Base-by-base conservation (phyloP, 2,113 vertebrate species). In the Pseudorasbora parva region DNA sequence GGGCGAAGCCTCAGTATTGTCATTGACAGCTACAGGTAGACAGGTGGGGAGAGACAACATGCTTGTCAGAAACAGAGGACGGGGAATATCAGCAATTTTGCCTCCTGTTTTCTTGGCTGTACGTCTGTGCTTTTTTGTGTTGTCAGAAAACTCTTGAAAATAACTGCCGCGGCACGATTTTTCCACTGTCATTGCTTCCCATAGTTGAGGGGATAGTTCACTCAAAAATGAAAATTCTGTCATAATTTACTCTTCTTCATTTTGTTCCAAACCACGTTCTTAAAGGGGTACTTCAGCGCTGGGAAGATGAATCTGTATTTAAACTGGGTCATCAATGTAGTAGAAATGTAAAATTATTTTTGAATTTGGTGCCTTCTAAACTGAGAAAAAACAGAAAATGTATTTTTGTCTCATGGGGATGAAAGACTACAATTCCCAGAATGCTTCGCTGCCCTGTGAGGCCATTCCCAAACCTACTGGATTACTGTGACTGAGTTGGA, bases 1-100 rank as follows among this genome's bases (percentile, higher is more conserved):
- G 92, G 92, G 91, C 91, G 79, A 88, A 88, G 88, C 91, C 19
- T 92, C 92, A 87, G 88, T 87, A 82, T 88, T 89, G 91, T 91
- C 91, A 89, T 87, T 93, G 93, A 93, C 91, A 92, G 90, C 89
- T 81, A 88, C 84, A 91, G 91, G 91, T 91, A 91, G 92, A 93
- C 88, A 88, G 89, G 92, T 90, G 87, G 86, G 88, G 87, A 77
- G 23, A 56, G 71, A 60, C 49, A 49, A 45, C 68, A 68, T 27
- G 23, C 43, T 64, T 72, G 59, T 86, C 27, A 10, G 21, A 64
- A 23, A 33, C 23, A n/a, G 57, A 43, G 41, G 59, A 81, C 23
- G 47, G 49, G 21, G 66, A 57, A 84, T 71, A 75, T 84, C 66
- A 73, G 57, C 43, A 41, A 51, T 84, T 84, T 74, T 78, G 9